Base-by-base conservation (phyloP, 2,113 vertebrate species). In the Casuarius casuarius region DNA sequence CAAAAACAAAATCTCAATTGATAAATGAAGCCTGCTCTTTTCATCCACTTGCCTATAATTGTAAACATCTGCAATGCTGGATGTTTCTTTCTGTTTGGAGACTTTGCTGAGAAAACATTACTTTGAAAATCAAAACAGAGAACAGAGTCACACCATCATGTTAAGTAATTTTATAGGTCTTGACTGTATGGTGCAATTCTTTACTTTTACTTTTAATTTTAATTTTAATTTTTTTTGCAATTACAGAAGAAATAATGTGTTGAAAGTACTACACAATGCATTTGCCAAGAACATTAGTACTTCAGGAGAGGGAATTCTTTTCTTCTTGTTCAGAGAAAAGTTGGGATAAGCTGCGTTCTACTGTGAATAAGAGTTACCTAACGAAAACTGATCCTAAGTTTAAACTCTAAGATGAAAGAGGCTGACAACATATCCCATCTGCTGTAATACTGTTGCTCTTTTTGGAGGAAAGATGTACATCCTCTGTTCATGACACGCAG, bases 31-130 rank as follows among this genome's bases (percentile, higher is more conserved):
- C 62, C 80, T 97, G 66, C 25, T 66, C 95, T 95, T 95, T 90
- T 94, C 61, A 77, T 94, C 96, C 89, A 58, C 58, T 86, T 97
- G 85, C 74, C 66, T 90, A 0, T 97, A 97, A 97, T 91, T 97
- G 67, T 95, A 97, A 97, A 96, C 96, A 97, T 96, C 76, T 96
- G 96, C 83, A 94, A 65, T 54, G 78, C 54, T 96, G 94, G 83
- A 91, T 97, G 91, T 38, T 97, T 89, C 16, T 71, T 92, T 67
- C 38, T 81, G 42, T 91, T 95, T 85, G 67, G 89, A 97, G 68
- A 51, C 31, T 96, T 92, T 83, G 63, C 67, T 91, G 68, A 88
- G 84, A 88, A 94, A 95, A 92, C 63, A 71, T 56, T 11, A 42
- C n/a, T 94, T 67, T 90, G 77, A 89, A 92, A 97, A 97, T 93